These are phyloP conservation scores for Ptychadena robeensis DNA, from an alignment of 2,797 vertebrate species.

Conservation along the genomic window DNA sequence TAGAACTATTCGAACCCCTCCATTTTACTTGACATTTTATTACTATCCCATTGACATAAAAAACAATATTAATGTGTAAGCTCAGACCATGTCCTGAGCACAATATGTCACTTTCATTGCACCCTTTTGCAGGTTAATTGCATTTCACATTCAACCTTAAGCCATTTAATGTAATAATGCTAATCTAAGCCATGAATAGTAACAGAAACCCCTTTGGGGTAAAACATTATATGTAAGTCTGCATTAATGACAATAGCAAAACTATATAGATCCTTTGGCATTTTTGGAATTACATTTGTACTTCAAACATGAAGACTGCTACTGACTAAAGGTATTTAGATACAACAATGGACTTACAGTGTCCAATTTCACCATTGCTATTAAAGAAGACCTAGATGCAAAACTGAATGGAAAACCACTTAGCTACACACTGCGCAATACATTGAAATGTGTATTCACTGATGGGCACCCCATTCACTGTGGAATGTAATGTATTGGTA, in stretches of 20 bases:
- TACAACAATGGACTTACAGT: no score
- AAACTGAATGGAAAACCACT: no score
- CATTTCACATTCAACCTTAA: slow-evolving; percentile 70
- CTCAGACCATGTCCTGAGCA: slow-evolving; percentile 35
- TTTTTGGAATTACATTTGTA: slow-evolving; percentile 2
- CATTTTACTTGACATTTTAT: neutral
- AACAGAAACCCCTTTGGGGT: slow-evolving; percentile 66
- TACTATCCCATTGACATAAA: slow-evolving; percentile 1
- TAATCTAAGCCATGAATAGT: slow-evolving; percentile 66
- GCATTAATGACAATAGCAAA: slow-evolving; percentile 14
- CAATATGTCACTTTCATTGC: slow-evolving; percentile 64
- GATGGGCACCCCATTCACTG: no score
- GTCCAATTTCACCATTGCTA: no score
- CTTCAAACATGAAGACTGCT: neutral
- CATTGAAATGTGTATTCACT: no score
- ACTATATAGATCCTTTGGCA: slow-evolving; percentile 21
- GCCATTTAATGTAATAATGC: slow-evolving; percentile 65
- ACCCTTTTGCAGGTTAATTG: slow-evolving; percentile 68
- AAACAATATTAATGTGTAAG: slow-evolving; percentile 13
- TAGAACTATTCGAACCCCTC: slow-evolving; percentile 16
- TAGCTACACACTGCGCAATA: no score
- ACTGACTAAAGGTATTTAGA: no score
- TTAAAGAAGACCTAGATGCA: no score
- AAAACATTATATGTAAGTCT: slow-evolving; percentile 29
- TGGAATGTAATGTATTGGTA: no score